Evolutionary conservation across 2,888 invertebrate genomes (phyloP), one percentile per base, ranked within the genome.

Genomic region (Onthophagus sagittarius): DNA sequence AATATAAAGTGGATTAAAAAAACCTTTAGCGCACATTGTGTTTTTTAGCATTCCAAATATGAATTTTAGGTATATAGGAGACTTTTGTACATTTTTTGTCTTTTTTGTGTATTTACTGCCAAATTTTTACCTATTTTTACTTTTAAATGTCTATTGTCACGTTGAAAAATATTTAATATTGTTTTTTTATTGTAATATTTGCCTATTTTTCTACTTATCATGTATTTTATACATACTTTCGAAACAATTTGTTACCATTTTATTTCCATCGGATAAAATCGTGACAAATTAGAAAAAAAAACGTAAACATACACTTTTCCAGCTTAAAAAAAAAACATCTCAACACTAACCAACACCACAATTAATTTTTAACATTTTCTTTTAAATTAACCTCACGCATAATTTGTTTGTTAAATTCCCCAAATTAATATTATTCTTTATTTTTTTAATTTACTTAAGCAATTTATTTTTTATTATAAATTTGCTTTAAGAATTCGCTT

Each of bases 381-480:
- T 23, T 67, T 23, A 67, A 15, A 31, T 23, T 67, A 53, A 53
- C 39, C 39, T 53, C 39, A 32, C 69, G 72, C 70, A 69, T 72
- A 72, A 74, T 74, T 74, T 74, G 74, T 74, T 74, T 74, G 74
- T 74, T 73, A 53, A 14, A 65, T 7, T 53, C 70, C 63, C 14
- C 15, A 64, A 63, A 63, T n/a, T n/a, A 9, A 11, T 1, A 53
- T 53, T 53, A 62, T 9, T 73, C 31, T 75, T 71, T 14, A 33
- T 65, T 31, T 71, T n/a, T 71, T 76, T 80, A 81, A 80, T 82
- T 82, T 81, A 82, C 85, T 85, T 85, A 83, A 80, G 85, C 85
- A 83, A 83, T 83, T 84, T 85, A 82, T 83, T 75, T 72, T 83
- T 74, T 72, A 53, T 79, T 76, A 82, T 84, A 85, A 82, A 85